Conservation (phyloP, 2,888 invertebrate species). For the Myopa testacea region DNA sequence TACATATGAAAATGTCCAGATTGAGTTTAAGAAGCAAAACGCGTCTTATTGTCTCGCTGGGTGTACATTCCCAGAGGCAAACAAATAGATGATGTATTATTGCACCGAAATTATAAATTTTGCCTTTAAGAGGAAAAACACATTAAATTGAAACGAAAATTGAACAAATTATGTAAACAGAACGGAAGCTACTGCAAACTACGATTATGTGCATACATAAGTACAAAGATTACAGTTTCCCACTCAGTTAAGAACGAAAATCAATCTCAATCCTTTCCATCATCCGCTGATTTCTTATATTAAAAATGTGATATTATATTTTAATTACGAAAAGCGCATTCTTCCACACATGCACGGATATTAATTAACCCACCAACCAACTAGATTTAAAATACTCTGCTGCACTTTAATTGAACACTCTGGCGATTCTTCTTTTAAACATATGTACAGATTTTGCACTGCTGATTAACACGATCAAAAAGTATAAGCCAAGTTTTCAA, state of each 20-base stretch:
- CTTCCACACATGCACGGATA: background rate
- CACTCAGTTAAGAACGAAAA: background rate
- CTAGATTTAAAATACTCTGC: background rate
- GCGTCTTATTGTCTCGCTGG: slow-evolving; percentile 32
- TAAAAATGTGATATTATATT: too few species aligned
- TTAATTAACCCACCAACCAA: background rate
- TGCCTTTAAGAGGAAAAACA: background rate
- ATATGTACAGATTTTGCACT: slow-evolving; percentile 23
- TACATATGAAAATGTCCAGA: slow-evolving; percentile 18
- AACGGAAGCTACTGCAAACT: too few species aligned
- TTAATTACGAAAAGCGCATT: background rate
- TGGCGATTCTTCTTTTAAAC: slow-evolving; percentile 19
- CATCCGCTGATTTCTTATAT: too few species aligned
- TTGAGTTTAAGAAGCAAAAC: slow-evolving; percentile 14
- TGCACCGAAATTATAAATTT: background rate
- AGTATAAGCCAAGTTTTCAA: background rate
- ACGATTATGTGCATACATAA: too few species aligned
- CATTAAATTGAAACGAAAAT: background rate
- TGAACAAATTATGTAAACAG: background rate
- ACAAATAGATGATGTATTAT: background rate
- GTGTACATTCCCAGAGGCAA: background rate
- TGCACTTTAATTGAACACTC: slow-evolving; percentile 28
- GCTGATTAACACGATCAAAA: slow-evolving; percentile 21
- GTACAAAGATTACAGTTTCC: too few species aligned
- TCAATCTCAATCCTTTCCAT: background rate